Percentiles rank a stretch among this genome's conserved stretches.
Evolutionary conservation across 1,140 invertebrate species (phyloP).

Genomic region (Caenorhabditis tropicalis): DNA sequence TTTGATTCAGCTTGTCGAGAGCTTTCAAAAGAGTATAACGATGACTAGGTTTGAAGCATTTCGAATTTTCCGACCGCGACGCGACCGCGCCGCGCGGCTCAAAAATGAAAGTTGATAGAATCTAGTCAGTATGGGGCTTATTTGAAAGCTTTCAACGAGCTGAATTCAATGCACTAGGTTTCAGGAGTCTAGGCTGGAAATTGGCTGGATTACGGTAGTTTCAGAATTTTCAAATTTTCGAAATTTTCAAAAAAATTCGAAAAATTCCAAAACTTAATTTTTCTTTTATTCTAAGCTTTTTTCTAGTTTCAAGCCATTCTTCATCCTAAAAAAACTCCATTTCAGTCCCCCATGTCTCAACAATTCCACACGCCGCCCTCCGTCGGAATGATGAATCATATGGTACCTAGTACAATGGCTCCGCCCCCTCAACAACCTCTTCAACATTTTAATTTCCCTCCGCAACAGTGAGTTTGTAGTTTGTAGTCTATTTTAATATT

Average conservation of each 20-base stretch:
- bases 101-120: neutral
- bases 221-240: too few species aligned
- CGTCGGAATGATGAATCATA: neutral
- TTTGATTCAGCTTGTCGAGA: too few species aligned
- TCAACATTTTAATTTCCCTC: neutral
- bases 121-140: neutral
- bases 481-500: too few species aligned
- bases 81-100: neutral
- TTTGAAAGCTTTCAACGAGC: neutral
- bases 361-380: neutral
- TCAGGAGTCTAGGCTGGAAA: too few species aligned
- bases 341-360: neutral
- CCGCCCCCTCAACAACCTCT: neutral
- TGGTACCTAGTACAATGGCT: neutral
- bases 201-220: too few species aligned
- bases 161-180: too few species aligned
- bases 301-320: too few species aligned
- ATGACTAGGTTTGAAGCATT: neutral
- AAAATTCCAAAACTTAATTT: neutral
- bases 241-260: too few species aligned
- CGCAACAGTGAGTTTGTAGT: too few species aligned
- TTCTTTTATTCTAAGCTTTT: too few species aligned
- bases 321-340: too few species aligned
- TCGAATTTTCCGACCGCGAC: neutral
- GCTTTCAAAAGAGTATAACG: neutral